Conservation (phyloP, 2,113 vertebrate genomes). For the Artemisiospiza belli region DNA sequence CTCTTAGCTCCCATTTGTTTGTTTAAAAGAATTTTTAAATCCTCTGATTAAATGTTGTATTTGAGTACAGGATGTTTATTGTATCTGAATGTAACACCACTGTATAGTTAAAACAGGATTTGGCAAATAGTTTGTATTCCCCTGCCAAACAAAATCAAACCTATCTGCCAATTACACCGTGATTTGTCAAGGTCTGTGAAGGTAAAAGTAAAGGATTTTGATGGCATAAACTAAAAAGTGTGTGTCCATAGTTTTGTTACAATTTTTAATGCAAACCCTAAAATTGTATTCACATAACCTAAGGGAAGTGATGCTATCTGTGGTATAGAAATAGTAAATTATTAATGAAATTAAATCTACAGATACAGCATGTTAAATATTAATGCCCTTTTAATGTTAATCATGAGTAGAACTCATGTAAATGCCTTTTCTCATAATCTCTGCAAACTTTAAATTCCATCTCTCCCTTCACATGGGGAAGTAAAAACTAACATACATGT, state of each 20-base stretch:
- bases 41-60: neutral
- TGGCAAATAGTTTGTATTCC: neutral
- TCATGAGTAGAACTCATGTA: neutral
- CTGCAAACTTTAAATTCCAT: neutral
- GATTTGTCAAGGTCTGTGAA: neutral
- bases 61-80: neutral
- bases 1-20: neutral
- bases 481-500: neutral
- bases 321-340: constrained; percentile 26
- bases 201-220: neutral
- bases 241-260: neutral
- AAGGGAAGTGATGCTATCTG: neutral
- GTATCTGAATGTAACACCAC: neutral
- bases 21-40: neutral
- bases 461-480: neutral
- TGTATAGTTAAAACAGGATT: neutral
- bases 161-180: neutral
- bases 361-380: neutral
- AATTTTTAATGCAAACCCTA: neutral
- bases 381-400: neutral
- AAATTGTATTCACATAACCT: neutral
- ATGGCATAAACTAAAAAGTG: neutral
- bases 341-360: constrained; percentile 3
- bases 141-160: neutral
- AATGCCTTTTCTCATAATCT: neutral